These are phyloP conservation scores for Netelia inedita DNA, from an alignment of 2,888 invertebrate genomes.

Conservation along the genomic window DNA sequence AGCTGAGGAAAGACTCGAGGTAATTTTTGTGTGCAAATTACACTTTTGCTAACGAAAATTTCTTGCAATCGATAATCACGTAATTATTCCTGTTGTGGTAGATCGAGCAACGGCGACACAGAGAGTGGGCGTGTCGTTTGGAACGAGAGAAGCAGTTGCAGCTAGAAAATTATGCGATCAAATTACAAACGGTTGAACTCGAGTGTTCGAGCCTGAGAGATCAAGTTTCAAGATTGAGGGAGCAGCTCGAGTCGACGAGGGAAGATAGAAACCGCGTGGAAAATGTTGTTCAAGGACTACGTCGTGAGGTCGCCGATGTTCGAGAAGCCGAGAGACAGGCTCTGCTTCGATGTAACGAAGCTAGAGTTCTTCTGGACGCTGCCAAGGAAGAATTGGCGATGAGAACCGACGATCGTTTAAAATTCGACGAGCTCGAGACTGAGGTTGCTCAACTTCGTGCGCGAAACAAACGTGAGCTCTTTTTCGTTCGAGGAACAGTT, in stretches of 20 bases:
- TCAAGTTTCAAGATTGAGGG: slow-evolving; percentile 89
- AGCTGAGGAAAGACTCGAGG: slow-evolving; percentile 86
- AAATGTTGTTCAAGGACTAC: slow-evolving; percentile 87
- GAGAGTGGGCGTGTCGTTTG: slow-evolving; percentile 92
- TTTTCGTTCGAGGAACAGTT: neutral
- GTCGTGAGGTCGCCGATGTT: slow-evolving; percentile 85
- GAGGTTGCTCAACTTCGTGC: slow-evolving; percentile 91
- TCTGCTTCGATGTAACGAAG: slow-evolving; percentile 84
- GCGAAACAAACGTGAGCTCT: slow-evolving; percentile 90
- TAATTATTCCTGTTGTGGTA: slow-evolving; percentile 78
- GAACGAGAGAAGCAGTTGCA: slow-evolving; percentile 94
- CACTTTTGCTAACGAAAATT: neutral
- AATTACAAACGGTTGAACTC: slow-evolving; percentile 89
- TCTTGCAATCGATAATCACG: neutral
- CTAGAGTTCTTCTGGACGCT: slow-evolving; percentile 80
- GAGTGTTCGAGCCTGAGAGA: slow-evolving; percentile 89
- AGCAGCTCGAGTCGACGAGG: slow-evolving; percentile 88
- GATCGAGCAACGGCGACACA: slow-evolving; percentile 95
- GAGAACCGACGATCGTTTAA: slow-evolving; percentile 90
- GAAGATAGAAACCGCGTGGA: slow-evolving; percentile 86
- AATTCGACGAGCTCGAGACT: slow-evolving; percentile 91
- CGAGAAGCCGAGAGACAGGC: slow-evolving; percentile 87
- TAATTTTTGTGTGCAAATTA: slow-evolving; percentile 73
- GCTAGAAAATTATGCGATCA: slow-evolving; percentile 91
- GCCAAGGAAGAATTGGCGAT: slow-evolving; percentile 87